Evolutionary conservation across 1,140 invertebrate species (phyloP), one percentile per base, ranked within the genome.

Genomic region (Stenopsyche tienmushanensis): DNA sequence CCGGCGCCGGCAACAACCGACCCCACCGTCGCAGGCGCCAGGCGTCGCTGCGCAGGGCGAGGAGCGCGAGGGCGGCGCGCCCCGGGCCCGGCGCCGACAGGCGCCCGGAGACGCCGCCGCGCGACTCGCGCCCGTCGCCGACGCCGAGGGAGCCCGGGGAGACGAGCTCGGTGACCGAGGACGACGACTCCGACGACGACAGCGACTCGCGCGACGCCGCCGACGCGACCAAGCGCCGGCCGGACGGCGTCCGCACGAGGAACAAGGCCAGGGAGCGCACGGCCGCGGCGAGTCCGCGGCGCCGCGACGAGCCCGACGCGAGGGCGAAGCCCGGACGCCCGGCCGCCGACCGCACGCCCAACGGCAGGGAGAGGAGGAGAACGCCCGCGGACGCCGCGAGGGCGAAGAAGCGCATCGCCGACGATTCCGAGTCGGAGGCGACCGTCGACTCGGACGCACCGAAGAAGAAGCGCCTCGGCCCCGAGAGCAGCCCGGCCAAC

Each of bases 1-100:
- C 96, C n/a, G 93, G 93, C 72, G 96, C 96, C 45, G 93, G 94
- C 76, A 94, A 92, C 77, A 94, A 95, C 78, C 84, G 95, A 62
- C 94, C 94, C 18, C 93, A 97, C 75, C 84, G 94, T 57, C 83
- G 95, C 82, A 84, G 94, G 54, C 82, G 95, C 58, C 91, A 93
- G 76, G 91, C 90, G 70, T 94, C 93, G n/a, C 81, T 97, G 60
- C 85, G 95, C 68, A 83, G 94, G 68, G 94, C 94, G 65, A 85
- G 93, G 65, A 92, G 92, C 72, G 93, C 91, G 41, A 82, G 91
- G 64, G 85, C 84, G 63, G 84, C 84, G 15, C 76, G 83, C 49
- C 83, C 84, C 3, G 86, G 85, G 50, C 86, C 86, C 72, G 85
- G 86, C 65, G 84, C 85, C 64, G 72, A 74, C 3, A 71, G 77